Conservation (phyloP, 2,888 invertebrate species). For the Meiosimyza platycephala region DNA sequence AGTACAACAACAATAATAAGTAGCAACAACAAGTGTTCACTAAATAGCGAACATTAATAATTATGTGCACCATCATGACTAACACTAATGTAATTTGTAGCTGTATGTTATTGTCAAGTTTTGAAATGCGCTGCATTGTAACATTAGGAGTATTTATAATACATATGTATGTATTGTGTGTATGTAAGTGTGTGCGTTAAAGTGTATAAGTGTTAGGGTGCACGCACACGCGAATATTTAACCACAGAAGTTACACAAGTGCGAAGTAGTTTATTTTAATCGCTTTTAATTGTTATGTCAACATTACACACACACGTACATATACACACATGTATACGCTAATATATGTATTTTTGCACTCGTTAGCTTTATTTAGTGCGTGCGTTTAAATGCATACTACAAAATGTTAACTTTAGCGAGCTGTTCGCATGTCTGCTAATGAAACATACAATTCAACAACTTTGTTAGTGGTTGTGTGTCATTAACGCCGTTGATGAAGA, state of each 20-base stretch:
- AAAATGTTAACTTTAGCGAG: not conserved
- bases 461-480: slow-evolving; percentile 15
- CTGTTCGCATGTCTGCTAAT: slow-evolving; percentile 29
- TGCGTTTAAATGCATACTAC: slow-evolving; percentile 20
- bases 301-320: slow-evolving; percentile 43
- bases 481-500: slow-evolving; percentile 10
- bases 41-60: slow-evolving; percentile 33
- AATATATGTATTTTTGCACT: not conserved
- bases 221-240: slow-evolving; percentile 28
- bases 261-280: slow-evolving; percentile 40
- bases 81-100: slow-evolving; percentile 22
- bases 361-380: slow-evolving; percentile 15
- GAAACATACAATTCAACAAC: slow-evolving; percentile 23
- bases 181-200: not conserved
- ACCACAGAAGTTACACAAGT: slow-evolving; percentile 44
- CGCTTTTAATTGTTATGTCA: slow-evolving; percentile 37
- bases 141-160: too few species aligned
- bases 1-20: too few species aligned
- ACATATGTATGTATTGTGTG: not conserved
- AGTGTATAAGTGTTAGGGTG: not conserved
- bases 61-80: slow-evolving; percentile 11
- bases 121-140: too few species aligned
- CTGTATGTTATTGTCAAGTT: slow-evolving; percentile 18
- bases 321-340: slow-evolving; percentile 14
- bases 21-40: slow-evolving; percentile 13